Base-by-base conservation (phyloP, 30 jellyfish, hydroid and myxozoan genomes). In the Aurelia sp. region DNA sequence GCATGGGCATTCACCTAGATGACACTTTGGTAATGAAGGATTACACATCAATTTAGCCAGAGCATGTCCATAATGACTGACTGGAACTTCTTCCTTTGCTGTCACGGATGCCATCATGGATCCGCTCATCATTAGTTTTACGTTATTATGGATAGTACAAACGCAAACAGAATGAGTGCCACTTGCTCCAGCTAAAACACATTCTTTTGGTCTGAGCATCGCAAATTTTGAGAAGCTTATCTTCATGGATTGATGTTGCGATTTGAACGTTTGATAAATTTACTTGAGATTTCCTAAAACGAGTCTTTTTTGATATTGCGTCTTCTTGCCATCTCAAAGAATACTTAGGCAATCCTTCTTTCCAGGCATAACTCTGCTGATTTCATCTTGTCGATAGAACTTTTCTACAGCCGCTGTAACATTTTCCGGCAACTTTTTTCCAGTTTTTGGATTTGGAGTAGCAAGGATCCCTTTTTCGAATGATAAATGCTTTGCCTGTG, bases 151-250 rank as follows among this genome's bases (percentile, higher is more conserved):
- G 15, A 69, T n/a, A n/a, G 71, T 73, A 31, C 97, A 88, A 4
- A 88, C 97, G 70, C 89, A 88, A 9, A 88, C 93, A 58, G 78
- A n/a, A n/a, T n/a, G n/a, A n/a, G n/a, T n/a, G 44, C 97, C 90
- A 76, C 85, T 64, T 21, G 84, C 61, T 3, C 85, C 90, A 27
- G 90, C 90, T 23, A 64, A 27, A 8, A 86, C 85, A 53, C 87
- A 78, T 50, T 88, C 84, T 48, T 80, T 88, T 13, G 97, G 97
- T 3, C 86, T 65, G n/a, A 68, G 21, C 85, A 63, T 61, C 4
- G 85, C 85, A 70, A 82, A 82, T 27, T 82, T 82, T 7, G 92
- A 82, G 52, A 67, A 68, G 4, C 86, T 64, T 40, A 82, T 70
- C 27, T 67, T 82, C 20, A 4, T 16, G 12, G 22, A 4, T 71